Conservation (phyloP, 2,888 invertebrate species). For the Tenthredo livida region DNA sequence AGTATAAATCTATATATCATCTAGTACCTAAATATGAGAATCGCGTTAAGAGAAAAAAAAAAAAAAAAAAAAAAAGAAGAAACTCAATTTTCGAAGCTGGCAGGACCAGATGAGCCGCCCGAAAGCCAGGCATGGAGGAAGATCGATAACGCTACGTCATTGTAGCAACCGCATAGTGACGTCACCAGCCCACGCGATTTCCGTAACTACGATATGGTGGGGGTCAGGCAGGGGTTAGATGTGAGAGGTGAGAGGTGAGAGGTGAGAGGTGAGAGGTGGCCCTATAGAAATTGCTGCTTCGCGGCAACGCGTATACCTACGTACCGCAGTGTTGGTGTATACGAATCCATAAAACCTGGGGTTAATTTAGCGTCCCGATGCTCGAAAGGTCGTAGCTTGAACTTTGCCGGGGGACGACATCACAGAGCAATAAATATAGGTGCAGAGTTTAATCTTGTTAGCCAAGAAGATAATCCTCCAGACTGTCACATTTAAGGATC, state of each 20-base stretch:
- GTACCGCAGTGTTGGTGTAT: background rate
- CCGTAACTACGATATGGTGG: background rate
- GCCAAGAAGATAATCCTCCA: slow-evolving; percentile 27
- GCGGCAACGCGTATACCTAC: background rate
- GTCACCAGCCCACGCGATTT: slow-evolving; percentile 36
- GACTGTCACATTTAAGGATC: background rate
- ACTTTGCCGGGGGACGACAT: slow-evolving; percentile 24
- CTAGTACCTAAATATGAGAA: background rate
- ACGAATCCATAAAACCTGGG: slow-evolving; percentile 38
- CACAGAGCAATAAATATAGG: slow-evolving; percentile 29
- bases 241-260: slow-evolving; percentile 10
- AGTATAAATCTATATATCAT: background rate
- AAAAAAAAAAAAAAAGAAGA: background rate
- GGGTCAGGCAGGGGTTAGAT: background rate
- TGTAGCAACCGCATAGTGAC: slow-evolving; percentile 44
- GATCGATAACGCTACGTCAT: slow-evolving; percentile 49
- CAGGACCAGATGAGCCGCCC: slow-evolving; percentile 39
- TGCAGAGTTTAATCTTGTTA: slow-evolving; percentile 28
- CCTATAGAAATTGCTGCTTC: slow-evolving; percentile 19
- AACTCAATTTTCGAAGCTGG: background rate
- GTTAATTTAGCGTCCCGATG: slow-evolving; percentile 45
- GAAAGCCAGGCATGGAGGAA: slow-evolving; percentile 22
- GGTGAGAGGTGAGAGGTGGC: background rate
- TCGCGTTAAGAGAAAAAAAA: background rate
- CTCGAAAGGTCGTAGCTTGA: slow-evolving; percentile 37